These are phyloP conservation scores for Venustaconcha ellipsiformis DNA, from an alignment of 1,140 invertebrate genomes.

Conservation along the genomic window DNA sequence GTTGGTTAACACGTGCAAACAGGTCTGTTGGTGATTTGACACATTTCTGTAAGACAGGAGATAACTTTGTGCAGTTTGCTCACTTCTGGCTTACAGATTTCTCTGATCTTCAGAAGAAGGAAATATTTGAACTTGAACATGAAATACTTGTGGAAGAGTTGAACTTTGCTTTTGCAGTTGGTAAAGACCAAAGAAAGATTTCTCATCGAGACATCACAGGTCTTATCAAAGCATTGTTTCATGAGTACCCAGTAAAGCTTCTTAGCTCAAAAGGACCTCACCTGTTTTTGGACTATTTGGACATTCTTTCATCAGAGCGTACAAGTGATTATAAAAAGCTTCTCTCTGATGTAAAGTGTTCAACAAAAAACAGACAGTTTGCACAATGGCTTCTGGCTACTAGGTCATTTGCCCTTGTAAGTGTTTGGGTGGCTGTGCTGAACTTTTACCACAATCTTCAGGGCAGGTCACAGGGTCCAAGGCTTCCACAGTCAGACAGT, in stretches of 20 bases:
- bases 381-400: slow-evolving; percentile 66
- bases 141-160: slow-evolving; percentile 64
- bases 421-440: slow-evolving; percentile 63
- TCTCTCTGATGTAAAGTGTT: slow-evolving; percentile 65
- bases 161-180: slow-evolving; percentile 63
- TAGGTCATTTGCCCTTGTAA: slow-evolving; percentile 64
- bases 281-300: slow-evolving; percentile 65
- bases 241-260: slow-evolving; percentile 65
- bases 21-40: slow-evolving; percentile 50
- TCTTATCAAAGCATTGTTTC: slow-evolving; percentile 60
- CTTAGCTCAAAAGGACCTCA: slow-evolving; percentile 56
- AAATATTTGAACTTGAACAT: slow-evolving; percentile 65
- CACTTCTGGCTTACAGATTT: slow-evolving; percentile 68
- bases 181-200: slow-evolving; percentile 56
- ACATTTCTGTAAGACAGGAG: slow-evolving; percentile 50
- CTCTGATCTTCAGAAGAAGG: slow-evolving; percentile 57
- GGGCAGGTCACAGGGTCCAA: slow-evolving; percentile 21
- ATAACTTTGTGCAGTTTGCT: slow-evolving; percentile 67
- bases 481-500: slow-evolving; percentile 17
- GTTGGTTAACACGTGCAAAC: slow-evolving; percentile 64
- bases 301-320: slow-evolving; percentile 63
- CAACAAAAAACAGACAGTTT: slow-evolving; percentile 64
- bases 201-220: slow-evolving; percentile 51
- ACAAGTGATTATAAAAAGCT: slow-evolving; percentile 60
- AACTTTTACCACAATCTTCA: slow-evolving; percentile 65